A percentile compares a stretch with the other conserved stretches of the same genome.
Conservation (phyloP, 2,888 invertebrate genomes). For the Nemapogon koenigi region DNA sequence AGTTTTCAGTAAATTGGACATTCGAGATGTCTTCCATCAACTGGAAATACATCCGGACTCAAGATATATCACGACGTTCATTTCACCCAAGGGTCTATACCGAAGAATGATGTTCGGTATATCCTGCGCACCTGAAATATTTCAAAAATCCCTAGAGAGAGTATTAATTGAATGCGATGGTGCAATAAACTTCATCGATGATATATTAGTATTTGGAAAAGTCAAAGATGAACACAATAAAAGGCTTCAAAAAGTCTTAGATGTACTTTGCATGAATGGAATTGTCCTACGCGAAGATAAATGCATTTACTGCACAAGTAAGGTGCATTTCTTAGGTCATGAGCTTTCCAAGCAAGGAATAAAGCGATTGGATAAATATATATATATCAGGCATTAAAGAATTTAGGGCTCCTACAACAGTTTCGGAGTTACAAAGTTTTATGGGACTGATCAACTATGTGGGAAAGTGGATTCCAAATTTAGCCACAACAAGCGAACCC, state of each 20-base stretch:
- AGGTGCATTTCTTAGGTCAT: slow-evolving; percentile 23
- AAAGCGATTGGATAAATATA: slow-evolving; percentile 17
- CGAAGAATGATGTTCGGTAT: slow-evolving; percentile 28
- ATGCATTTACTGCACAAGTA: slow-evolving; percentile 20
- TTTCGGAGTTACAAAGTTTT: slow-evolving; percentile 21
- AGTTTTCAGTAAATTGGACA: too few species aligned
- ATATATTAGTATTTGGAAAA: slow-evolving; percentile 28
- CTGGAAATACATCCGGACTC: too few species aligned
- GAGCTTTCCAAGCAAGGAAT: slow-evolving; percentile 20
- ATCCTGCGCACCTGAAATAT: slow-evolving; percentile 36
- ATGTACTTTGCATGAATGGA: slow-evolving; percentile 12
- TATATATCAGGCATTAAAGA: slow-evolving; percentile 18
- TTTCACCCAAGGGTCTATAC: slow-evolving; percentile 17
- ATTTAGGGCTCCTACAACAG: slow-evolving; percentile 19
- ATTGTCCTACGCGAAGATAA: slow-evolving; percentile 19
- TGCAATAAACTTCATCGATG: slow-evolving; percentile 28
- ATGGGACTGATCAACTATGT: slow-evolving; percentile 24
- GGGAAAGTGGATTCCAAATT: slow-evolving; percentile 13
- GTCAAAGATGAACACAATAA: slow-evolving; percentile 22
- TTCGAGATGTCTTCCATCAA: too few species aligned
- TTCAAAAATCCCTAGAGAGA: slow-evolving; percentile 31
- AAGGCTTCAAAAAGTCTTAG: slow-evolving; percentile 18
- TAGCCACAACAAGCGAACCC: too few species aligned
- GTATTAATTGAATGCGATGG: slow-evolving; percentile 25
- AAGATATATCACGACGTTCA: too few species aligned